Evolutionary conservation across 1,140 invertebrate genomes (phyloP), one percentile per base, ranked within the genome.

Genomic region (Drosophila saltans): DNA sequence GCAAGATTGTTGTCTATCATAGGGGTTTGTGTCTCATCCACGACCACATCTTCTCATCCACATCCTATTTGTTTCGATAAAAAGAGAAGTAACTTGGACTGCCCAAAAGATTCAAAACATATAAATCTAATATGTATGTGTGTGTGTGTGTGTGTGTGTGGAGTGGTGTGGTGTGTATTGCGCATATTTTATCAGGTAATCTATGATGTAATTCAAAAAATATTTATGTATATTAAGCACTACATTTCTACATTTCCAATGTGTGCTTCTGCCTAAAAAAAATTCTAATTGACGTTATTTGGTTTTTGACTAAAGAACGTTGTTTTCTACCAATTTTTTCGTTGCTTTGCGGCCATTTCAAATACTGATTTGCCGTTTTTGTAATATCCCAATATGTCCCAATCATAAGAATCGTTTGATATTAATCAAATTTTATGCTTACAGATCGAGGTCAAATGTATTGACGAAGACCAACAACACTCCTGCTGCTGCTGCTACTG

Each of bases 381-480:
- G 39, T 36, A 68, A 41, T 24, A 28, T 1, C 1, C 45, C 16
- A 10, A 10, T 21, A 9, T 26, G 8, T 21, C 45, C n/a, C 9
- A 28, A 28, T 11, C 26, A 5, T 2, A 26, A 2, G 58, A 62
- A 41, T 55, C 6, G 7, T n/a, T 11, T 11, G 3, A 75, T 36
- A 36, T 59, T 75, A 75, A 75, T 75, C 28, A 30, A 36, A 28
- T 52, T 28, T 75, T 69, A 57, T 75, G 72, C 40, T 75, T 75
- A 8, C 73, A 75, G 73, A 58, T 33, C 45, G 65, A 45, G 57
- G 24, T 40, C 45, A 75, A 60, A 67, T 10, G n/a, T 11, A 24
- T 52, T 61, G 63, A 75, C 57, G 72, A 62, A 30, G 3, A 59
- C 30, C 8, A 16, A 30, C n/a, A 24, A 11, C 40, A n/a, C 21